Percentiles rank a stretch among this genome's conserved stretches.
Conservation (phyloP, 2,113 vertebrate species). For the Mus musculus region GRCm39 chr3:133188001-133188500, state of each 20-base stretch:
- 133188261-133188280: constrained; percentile 48
- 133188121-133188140: too few relatives aligned
- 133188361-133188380: not conserved
- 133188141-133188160: too few relatives aligned
- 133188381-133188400: constrained; percentile 2
- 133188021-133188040: constrained; percentile 64
- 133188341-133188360: constrained; percentile 4
- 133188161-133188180: too few relatives aligned
- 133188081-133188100: constrained; percentile 55
- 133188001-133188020: constrained; percentile 63
- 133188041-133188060: constrained; percentile 65
- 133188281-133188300: constrained; percentile 17
- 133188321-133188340: not conserved
- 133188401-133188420: not conserved
- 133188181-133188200: too few relatives aligned
- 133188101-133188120: too few relatives aligned
- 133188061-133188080: constrained; percentile 52
- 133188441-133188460: not conserved
- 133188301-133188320: constrained; percentile 18
- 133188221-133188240: constrained; percentile 62
- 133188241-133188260: constrained; percentile 60
- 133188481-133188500: not conserved
- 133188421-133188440: constrained; percentile 20
- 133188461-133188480: not conserved
- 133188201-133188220: too few relatives aligned